These are phyloP conservation scores for Fragum sueziense DNA, from an alignment of 2,888 invertebrate species.

Conservation along the genomic window DNA sequence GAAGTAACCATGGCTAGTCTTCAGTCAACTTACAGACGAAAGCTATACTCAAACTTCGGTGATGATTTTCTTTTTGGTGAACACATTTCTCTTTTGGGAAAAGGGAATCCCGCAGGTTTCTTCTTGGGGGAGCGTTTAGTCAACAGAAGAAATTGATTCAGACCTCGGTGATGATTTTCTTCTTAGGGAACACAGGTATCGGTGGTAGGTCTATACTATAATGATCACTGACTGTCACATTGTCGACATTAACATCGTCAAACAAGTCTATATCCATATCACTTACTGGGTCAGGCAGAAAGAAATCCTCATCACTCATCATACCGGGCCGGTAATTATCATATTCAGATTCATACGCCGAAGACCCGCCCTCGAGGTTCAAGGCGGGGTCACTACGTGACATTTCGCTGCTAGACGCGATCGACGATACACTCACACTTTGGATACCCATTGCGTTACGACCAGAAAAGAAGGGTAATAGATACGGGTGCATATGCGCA, in stretches of 20 bases:
- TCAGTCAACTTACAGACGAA: too few species aligned
- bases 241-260: conserved; percentile 80
- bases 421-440: conserved; percentile 79
- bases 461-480: conserved; percentile 72
- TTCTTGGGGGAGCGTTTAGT: too few species aligned
- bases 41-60: too few species aligned
- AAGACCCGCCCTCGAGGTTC: conserved; percentile 79
- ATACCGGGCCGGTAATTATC: conserved; percentile 86
- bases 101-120: too few species aligned
- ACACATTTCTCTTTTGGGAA: too few species aligned
- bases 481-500: conserved; percentile 58
- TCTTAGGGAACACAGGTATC: conserved; percentile 62
- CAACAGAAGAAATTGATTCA: conserved; percentile 43
- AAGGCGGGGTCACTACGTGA: conserved; percentile 79
- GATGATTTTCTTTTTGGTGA: too few species aligned
- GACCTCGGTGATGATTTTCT: conserved; percentile 77
- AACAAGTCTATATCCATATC: conserved; percentile 81
- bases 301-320: conserved; percentile 83
- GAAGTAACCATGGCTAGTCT: too few species aligned
- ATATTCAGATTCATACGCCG: conserved; percentile 90
- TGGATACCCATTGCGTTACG: conserved; percentile 71
- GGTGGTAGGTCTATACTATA: conserved; percentile 79
- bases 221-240: conserved; percentile 80
- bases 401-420: conserved; percentile 81
- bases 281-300: conserved; percentile 80